Percentiles rank a stretch among this genome's conserved stretches.
Evolutionary conservation across 1,140 invertebrate species (phyloP).

Genomic region (Zelostemma sp.): DNA sequence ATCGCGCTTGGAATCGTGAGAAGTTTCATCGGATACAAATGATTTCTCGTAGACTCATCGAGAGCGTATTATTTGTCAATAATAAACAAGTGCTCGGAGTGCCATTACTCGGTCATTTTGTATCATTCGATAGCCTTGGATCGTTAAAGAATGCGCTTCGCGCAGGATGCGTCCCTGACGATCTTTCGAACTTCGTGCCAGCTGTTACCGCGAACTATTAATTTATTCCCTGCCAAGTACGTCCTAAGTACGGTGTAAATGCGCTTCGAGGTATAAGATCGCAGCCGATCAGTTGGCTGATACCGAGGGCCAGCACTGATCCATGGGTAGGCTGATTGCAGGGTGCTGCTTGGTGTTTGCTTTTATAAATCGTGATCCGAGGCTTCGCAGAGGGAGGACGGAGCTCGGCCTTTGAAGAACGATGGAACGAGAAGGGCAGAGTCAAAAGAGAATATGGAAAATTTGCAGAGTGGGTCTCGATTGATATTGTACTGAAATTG

Average conservation of each 20-base stretch:
- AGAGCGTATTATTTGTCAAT: not conserved
- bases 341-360: slow-evolving; percentile 67
- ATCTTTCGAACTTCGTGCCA: slow-evolving; percentile 57
- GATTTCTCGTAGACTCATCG: too few species aligned
- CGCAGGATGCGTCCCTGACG: slow-evolving; percentile 45
- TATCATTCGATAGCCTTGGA: slow-evolving; percentile 3
- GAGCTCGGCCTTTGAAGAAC: slow-evolving; percentile 30
- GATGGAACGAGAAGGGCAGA: slow-evolving; percentile 28
- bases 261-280: slow-evolving; percentile 58
- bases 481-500: slow-evolving; percentile 61
- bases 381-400: slow-evolving; percentile 42
- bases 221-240: slow-evolving; percentile 62
- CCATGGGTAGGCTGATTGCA: slow-evolving; percentile 60
- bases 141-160: slow-evolving; percentile 2
- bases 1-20: not conserved
- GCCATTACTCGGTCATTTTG: not conserved
- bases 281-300: slow-evolving; percentile 56
- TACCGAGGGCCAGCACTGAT: slow-evolving; percentile 40
- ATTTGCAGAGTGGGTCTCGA: slow-evolving; percentile 41
- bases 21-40: not conserved
- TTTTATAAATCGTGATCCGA: slow-evolving; percentile 66
- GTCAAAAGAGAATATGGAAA: slow-evolving; percentile 42
- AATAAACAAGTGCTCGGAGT: not conserved
- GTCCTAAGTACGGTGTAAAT: slow-evolving; percentile 64
- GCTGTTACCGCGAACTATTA: slow-evolving; percentile 64